Evolutionary conservation across 2,113 vertebrate genomes (phyloP).

Genomic region (Barbus barbus): DNA sequence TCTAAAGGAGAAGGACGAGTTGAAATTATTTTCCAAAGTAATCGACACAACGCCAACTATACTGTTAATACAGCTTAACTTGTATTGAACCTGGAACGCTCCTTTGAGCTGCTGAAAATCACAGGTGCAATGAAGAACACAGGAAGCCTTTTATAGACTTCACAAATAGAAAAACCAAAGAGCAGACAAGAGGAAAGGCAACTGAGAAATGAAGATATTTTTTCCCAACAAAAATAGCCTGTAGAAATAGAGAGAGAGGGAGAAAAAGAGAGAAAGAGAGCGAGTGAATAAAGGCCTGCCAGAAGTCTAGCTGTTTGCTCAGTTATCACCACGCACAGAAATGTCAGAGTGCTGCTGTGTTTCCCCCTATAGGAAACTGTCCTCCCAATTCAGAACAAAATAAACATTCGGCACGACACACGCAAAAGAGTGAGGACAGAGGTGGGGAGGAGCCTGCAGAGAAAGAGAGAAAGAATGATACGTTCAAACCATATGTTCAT

Average conservation of each 20-base stretch:
- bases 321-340: constrained; percentile 72
- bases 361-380: constrained; percentile 62
- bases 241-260: constrained; percentile 2
- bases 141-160: constrained; percentile 11
- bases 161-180: constrained; percentile 13
- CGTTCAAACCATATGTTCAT: background rate
- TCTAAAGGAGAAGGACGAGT: background rate
- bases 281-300: constrained; percentile 46
- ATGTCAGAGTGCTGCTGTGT: constrained; percentile 69
- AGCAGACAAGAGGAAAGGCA: constrained; percentile 26
- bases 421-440: background rate
- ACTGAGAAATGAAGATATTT: constrained; percentile 35
- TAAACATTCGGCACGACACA: constrained; percentile 18
- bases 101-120: constrained; percentile 19
- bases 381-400: constrained; percentile 54
- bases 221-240: constrained; percentile 30
- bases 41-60: background rate
- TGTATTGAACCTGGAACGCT: background rate
- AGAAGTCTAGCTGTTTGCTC: constrained; percentile 57
- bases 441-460: background rate
- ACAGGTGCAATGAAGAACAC: constrained; percentile 11
- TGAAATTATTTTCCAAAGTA: background rate
- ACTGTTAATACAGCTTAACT: background rate
- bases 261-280: constrained; percentile 45
- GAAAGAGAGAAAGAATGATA: background rate